Base-by-base conservation (phyloP, 2,888 invertebrate genomes). In the Caenorhabditis sp. region DNA sequence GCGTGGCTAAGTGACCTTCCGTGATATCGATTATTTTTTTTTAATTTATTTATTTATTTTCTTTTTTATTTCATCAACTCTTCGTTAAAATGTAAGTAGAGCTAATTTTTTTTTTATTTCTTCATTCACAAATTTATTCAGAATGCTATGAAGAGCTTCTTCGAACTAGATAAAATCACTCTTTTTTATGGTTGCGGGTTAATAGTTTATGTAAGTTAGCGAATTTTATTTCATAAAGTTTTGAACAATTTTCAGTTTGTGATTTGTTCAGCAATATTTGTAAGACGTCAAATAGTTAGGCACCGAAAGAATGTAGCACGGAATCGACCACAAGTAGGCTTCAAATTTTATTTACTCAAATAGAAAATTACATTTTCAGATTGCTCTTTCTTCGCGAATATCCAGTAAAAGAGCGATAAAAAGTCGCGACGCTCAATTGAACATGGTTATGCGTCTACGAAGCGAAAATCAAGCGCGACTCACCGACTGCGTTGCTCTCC, bases 401-500 rank as follows among this genome's bases (percentile, higher is more conserved):
- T 66, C 68, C 1, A 62, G 57, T 21, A 57, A 58, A n/a, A 72
- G 72, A 51, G 66, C 69, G 0, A 50, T 67, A n/a, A 31, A 36
- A 1, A 55, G 63, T 12, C 71, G 72, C 12, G 65, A 71, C 27
- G 53, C 60, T 24, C 77, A 81, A 66, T 58, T 82, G 49, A 71
- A 76, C 17, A 66, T 62, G 10, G 82, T 82, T 27, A 55, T 67
- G 61, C 78, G 75, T 12, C 66, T 82, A 14, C 70, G 78, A 19
- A 17, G 26, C 3, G 76, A 78, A 17, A 82, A 83, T 62, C 77
- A 81, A 58, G 84, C 86, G 6, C 80, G 80, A 50, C 80, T 86
- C 49, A 86, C 86, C 24, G 86, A 86, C 26, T 84, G 84, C 60
- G 72, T 76, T 5, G 76, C 84, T 1, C 80, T 86, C 58, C 67